A percentile compares a stretch with the other conserved stretches of the same genome.
Evolutionary conservation across 2,797 vertebrate species (phyloP).

Genomic region (Anisognathus igniventris): DNA sequence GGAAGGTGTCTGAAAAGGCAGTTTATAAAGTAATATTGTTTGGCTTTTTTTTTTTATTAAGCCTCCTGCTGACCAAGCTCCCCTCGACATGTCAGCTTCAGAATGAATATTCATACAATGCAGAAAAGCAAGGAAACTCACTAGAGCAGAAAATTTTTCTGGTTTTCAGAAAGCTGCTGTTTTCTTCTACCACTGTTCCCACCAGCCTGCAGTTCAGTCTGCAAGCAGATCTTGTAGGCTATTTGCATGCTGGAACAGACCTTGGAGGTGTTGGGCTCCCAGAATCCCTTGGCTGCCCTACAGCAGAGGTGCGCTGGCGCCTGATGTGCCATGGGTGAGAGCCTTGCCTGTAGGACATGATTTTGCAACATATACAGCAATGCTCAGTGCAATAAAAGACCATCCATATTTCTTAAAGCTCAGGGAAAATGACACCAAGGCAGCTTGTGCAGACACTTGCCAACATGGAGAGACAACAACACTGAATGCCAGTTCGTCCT

Average conservation of each 20-base stretch:
- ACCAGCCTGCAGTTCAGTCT: neutral
- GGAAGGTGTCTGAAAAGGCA: constrained; percentile 53
- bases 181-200: neutral
- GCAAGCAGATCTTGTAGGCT: neutral
- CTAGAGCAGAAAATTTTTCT: neutral
- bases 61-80: constrained; percentile 54
- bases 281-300: neutral
- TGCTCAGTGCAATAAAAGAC: neutral
- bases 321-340: rapidly evolving
- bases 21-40: constrained; percentile 43
- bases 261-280: neutral
- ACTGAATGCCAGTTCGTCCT: neutral
- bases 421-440: neutral
- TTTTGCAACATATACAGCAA: neutral
- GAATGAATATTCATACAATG: constrained; percentile 44
- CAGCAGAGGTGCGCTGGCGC: neutral
- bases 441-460: neutral
- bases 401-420: neutral
- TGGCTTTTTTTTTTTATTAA: constrained; percentile 21
- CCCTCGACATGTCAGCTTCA: neutral
- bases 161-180: neutral
- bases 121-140: constrained; percentile 9
- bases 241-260: neutral
- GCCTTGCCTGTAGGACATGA: neutral
- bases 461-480: neutral